Conservation (phyloP, 2,113 vertebrate species). For the Oxygymnocypris stewartii region DNA sequence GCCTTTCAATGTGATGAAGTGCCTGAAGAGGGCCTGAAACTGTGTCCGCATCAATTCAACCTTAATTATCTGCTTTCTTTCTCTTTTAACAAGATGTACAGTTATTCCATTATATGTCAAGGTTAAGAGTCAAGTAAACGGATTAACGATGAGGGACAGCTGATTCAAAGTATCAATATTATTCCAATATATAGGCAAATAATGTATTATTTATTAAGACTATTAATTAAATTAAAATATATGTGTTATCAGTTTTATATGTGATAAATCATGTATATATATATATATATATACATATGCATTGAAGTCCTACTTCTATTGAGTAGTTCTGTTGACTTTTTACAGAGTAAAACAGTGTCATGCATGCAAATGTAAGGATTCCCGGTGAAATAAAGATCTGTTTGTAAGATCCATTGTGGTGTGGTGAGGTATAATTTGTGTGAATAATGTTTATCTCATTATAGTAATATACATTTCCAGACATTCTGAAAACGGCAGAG, state of each 20-base stretch:
- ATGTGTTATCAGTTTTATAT: too few relatives aligned
- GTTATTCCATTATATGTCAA: conserved; percentile 16
- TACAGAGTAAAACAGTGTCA: too few relatives aligned
- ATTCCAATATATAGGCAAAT: neutral
- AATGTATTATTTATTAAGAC: neutral
- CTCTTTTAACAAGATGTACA: conserved; percentile 3
- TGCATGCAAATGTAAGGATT: too few relatives aligned
- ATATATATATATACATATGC: neutral
- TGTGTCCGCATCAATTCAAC: neutral
- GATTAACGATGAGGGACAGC: neutral
- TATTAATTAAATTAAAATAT: neutral
- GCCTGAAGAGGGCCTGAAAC: neutral
- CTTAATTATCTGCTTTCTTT: conserved; percentile 21
- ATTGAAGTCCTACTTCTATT: neutral
- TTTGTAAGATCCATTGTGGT: neutral
- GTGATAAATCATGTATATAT: neutral
- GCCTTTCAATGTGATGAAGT: conserved; percentile 15
- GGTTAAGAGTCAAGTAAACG: conserved; percentile 1
- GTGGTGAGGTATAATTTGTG: neutral
- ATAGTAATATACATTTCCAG: neutral
- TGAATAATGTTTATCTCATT: neutral
- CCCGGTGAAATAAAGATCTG: too few relatives aligned
- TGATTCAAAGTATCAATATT: neutral
- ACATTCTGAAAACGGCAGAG: neutral
- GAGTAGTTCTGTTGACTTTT: too few relatives aligned